Percentiles rank a stretch among this genome's conserved stretches.
Conservation (phyloP, 2,888 invertebrate species). For the Idaea biselata region DNA sequence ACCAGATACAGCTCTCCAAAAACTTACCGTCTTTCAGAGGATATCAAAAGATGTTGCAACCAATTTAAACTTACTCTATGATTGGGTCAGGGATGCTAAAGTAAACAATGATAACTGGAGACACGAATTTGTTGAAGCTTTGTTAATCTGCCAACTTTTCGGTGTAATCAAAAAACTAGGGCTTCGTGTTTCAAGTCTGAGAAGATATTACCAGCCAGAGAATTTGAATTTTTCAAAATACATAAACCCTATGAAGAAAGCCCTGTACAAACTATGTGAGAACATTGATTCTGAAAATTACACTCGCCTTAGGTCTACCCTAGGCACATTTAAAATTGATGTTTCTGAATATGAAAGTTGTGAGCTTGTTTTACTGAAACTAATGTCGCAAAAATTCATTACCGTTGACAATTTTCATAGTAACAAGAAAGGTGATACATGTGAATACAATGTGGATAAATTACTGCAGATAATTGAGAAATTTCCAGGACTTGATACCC, state of each 20-base stretch:
- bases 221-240: slow-evolving; percentile 42
- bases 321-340: slow-evolving; percentile 53
- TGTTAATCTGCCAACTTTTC: slow-evolving; percentile 60
- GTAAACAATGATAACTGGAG: slow-evolving; percentile 51
- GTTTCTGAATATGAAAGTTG: slow-evolving; percentile 54
- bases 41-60: slow-evolving; percentile 48
- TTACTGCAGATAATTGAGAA: slow-evolving; percentile 55
- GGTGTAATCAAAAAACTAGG: slow-evolving; percentile 62
- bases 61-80: slow-evolving; percentile 55
- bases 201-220: slow-evolving; percentile 50
- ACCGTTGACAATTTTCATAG: slow-evolving; percentile 36
- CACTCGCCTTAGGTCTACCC: slow-evolving; percentile 52
- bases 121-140: slow-evolving; percentile 67
- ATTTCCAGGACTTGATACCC: slow-evolving; percentile 44
- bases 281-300: slow-evolving; percentile 50
- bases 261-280: slow-evolving; percentile 66
- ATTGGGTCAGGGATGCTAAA: slow-evolving; percentile 63
- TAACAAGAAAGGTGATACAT: slow-evolving; percentile 30
- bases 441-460: slow-evolving; percentile 43
- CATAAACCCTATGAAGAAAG: slow-evolving; percentile 62
- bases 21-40: slow-evolving; percentile 58
- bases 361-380: slow-evolving; percentile 61
- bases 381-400: slow-evolving; percentile 64
- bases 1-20: slow-evolving; percentile 65
- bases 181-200: slow-evolving; percentile 47